A percentile compares a stretch with the other conserved stretches of the same genome.
Evolutionary conservation across 2,888 invertebrate species (phyloP).

Genomic region (Aricia artaxerxes): DNA sequence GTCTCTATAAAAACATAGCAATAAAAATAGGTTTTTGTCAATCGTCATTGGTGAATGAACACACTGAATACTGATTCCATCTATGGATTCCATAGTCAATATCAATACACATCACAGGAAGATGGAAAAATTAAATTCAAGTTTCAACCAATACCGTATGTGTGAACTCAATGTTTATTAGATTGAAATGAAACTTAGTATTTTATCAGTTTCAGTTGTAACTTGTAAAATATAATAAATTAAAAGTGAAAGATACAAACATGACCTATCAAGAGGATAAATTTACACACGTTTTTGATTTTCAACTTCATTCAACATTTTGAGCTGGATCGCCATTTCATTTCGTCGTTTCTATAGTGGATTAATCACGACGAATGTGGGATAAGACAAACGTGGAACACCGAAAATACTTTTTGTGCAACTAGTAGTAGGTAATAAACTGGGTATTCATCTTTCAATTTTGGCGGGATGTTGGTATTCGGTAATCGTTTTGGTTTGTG

Average conservation of each 20-base stretch:
- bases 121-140: neutral
- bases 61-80: no score
- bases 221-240: neutral
- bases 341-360: constrained; percentile 41
- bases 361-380: constrained; percentile 44
- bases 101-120: neutral
- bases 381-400: neutral
- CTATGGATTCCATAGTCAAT: neutral
- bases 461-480: constrained; percentile 71
- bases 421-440: constrained; percentile 44
- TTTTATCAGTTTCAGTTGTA: neutral
- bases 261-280: neutral
- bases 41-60: no score
- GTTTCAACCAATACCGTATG: no score
- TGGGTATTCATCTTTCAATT: constrained; percentile 57
- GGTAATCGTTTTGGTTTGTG: constrained; percentile 50
- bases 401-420: constrained; percentile 19
- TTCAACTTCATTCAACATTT: constrained; percentile 33
- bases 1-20: no score
- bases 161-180: no score
- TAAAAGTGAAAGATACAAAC: neutral
- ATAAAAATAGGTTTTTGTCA: no score
- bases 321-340: constrained; percentile 45
- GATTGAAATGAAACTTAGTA: neutral
- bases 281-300: neutral